phyloP scores from a whole-genome alignment of 2,888 invertebrate genomes.

The Caenorhabditis macrosperma region DNA sequence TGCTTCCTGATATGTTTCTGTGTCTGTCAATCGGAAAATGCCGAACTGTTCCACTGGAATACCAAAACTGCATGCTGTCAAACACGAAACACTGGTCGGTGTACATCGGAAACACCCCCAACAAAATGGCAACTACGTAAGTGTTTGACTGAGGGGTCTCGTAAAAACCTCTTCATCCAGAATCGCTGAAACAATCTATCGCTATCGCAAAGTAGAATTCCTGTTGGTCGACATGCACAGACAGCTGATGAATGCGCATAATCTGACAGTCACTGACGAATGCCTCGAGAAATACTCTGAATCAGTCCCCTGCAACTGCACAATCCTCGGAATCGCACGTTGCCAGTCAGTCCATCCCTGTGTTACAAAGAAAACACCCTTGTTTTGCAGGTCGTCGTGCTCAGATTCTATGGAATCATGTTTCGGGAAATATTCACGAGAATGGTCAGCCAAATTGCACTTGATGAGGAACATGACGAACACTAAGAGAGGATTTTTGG shows the following conservation, averaged over 20 bases:
- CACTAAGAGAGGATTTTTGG: slow-evolving; percentile 23
- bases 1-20: slow-evolving; percentile 41
- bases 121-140: slow-evolving; percentile 45
- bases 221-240: slow-evolving; percentile 42
- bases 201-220: slow-evolving; percentile 41
- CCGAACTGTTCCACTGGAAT: slow-evolving; percentile 38
- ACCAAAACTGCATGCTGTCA: slow-evolving; percentile 39
- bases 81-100: slow-evolving; percentile 36
- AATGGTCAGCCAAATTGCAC: slow-evolving; percentile 51
- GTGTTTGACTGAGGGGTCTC: no score
- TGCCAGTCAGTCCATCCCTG: slow-evolving; percentile 51
- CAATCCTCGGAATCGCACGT: slow-evolving; percentile 18
- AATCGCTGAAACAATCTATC: slow-evolving; percentile 48
- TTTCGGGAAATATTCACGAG: slow-evolving; percentile 41
- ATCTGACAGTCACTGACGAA: slow-evolving; percentile 15
- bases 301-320: slow-evolving; percentile 41
- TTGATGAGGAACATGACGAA: slow-evolving; percentile 50
- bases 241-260: slow-evolving; percentile 45
- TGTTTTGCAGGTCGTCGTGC: slow-evolving; percentile 26
- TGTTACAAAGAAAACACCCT: not conserved
- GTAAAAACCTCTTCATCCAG: slow-evolving; percentile 29
- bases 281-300: slow-evolving; percentile 36
- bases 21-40: slow-evolving; percentile 54
- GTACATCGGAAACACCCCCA: slow-evolving; percentile 41
- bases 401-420: slow-evolving; percentile 38